Conservation (phyloP, 2,113 vertebrate species). For the Ancistrus triradiatus region DNA sequence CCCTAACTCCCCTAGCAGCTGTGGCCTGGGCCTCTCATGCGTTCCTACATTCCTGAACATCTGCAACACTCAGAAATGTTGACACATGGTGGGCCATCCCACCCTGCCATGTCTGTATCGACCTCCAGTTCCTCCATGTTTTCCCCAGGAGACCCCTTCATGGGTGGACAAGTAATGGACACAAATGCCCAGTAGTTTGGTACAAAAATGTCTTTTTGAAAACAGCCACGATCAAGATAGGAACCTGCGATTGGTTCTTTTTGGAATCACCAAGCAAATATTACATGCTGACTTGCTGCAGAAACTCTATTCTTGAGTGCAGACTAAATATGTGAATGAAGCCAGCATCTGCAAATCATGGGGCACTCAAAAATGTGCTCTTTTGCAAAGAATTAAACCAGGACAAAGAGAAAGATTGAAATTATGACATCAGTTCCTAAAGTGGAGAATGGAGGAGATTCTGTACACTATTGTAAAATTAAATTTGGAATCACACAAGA, state of each 20-base stretch:
- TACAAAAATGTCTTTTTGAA: conserved; percentile 64
- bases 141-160: conserved; percentile 77
- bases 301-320: conserved; percentile 79
- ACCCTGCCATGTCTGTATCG: conserved; percentile 86
- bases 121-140: conserved; percentile 83
- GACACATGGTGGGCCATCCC: conserved; percentile 84
- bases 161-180: conserved; percentile 85
- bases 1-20: conserved; percentile 79
- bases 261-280: conserved; percentile 73
- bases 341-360: conserved; percentile 79
- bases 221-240: conserved; percentile 56
- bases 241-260: conserved; percentile 59
- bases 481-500: conserved; percentile 92
- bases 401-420: conserved; percentile 73
- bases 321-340: conserved; percentile 82
- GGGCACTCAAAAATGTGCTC: conserved; percentile 85
- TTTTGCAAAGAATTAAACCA: conserved; percentile 61
- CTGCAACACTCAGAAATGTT: conserved; percentile 81
- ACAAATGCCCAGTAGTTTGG: conserved; percentile 83
- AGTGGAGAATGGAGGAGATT: conserved; percentile 72
- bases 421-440: conserved; percentile 76
- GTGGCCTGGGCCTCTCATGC: conserved; percentile 82
- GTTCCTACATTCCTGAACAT: conserved; percentile 86
- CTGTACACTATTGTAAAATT: conserved; percentile 88
- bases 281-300: conserved; percentile 80